Evolutionary conservation across 2,113 vertebrate genomes (phyloP).

Genomic region (Gallinago jamesoni): DNA sequence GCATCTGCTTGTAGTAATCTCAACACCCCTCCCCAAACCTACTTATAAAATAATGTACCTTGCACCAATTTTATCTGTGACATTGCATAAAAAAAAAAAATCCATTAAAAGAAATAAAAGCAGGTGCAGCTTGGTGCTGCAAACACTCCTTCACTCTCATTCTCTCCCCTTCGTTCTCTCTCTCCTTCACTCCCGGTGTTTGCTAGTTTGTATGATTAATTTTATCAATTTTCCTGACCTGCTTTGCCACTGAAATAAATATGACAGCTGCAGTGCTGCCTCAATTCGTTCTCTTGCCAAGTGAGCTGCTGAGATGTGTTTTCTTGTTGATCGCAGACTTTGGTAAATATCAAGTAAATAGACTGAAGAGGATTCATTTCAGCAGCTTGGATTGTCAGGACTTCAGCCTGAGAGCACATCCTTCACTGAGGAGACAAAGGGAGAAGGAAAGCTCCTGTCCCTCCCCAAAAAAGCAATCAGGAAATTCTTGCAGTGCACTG

Average conservation of each 20-base stretch:
- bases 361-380: constrained; percentile 73
- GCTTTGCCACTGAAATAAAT: constrained; percentile 81
- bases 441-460: constrained; percentile 7
- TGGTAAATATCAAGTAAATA: constrained; percentile 77
- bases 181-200: constrained; percentile 75
- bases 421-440: constrained; percentile 4
- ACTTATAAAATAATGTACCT: constrained; percentile 58
- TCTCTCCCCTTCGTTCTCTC: constrained; percentile 57
- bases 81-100: constrained; percentile 60
- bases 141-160: constrained; percentile 70
- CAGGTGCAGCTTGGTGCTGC: constrained; percentile 73
- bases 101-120: constrained; percentile 75
- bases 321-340: constrained; percentile 74
- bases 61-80: constrained; percentile 61
- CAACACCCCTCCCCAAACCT: constrained; percentile 38
- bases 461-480: constrained; percentile 46
- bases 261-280: constrained; percentile 77
- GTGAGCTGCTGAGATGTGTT: constrained; percentile 75
- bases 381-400: constrained; percentile 67
- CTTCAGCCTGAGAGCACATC: constrained; percentile 41
- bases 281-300: constrained; percentile 78
- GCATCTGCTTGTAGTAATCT: constrained; percentile 7
- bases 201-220: constrained; percentile 83
- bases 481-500: neutral
- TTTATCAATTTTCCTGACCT: constrained; percentile 84